Evolutionary conservation across 2,888 invertebrate species (phyloP).

Genomic region (Drosophila prostipennis): DNA sequence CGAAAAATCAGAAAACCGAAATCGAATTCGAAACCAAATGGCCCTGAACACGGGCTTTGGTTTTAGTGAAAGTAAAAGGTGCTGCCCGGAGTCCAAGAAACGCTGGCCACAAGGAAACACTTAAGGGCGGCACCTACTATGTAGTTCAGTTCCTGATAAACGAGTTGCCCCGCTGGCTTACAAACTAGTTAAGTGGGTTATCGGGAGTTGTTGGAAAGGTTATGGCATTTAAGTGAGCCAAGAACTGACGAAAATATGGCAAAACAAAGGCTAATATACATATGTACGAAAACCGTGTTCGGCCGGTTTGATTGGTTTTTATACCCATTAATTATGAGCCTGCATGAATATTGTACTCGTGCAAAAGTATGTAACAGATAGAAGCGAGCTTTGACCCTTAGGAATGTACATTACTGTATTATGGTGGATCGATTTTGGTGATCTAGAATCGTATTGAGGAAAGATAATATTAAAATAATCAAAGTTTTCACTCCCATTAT

Average conservation of each 20-base stretch:
- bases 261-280: not conserved
- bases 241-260: slow-evolving; percentile 49
- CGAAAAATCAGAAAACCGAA: slow-evolving; percentile 10
- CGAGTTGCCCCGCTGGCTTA: slow-evolving; percentile 17
- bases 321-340: not conserved
- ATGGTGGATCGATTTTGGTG: too few species aligned
- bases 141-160: slow-evolving; percentile 26
- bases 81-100: slow-evolving; percentile 5
- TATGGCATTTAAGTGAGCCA: slow-evolving; percentile 48
- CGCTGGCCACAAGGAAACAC: slow-evolving; percentile 22
- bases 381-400: not conserved
- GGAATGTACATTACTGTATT: too few species aligned
- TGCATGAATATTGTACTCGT: not conserved
- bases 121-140: slow-evolving; percentile 22
- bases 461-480: too few species aligned
- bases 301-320: slow-evolving; percentile 52
- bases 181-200: slow-evolving; percentile 35
- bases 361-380: not conserved
- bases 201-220: slow-evolving; percentile 29
- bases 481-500: too few species aligned
- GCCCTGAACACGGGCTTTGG: slow-evolving; percentile 45
- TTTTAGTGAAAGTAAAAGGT: slow-evolving; percentile 53
- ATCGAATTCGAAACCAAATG: slow-evolving; percentile 29
- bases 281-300: slow-evolving; percentile 1
- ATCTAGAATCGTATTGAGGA: too few species aligned